These are phyloP conservation scores for Bombus vancouverensis DNA, from an alignment of 1,140 invertebrate genomes.

Conservation along the genomic window DNA sequence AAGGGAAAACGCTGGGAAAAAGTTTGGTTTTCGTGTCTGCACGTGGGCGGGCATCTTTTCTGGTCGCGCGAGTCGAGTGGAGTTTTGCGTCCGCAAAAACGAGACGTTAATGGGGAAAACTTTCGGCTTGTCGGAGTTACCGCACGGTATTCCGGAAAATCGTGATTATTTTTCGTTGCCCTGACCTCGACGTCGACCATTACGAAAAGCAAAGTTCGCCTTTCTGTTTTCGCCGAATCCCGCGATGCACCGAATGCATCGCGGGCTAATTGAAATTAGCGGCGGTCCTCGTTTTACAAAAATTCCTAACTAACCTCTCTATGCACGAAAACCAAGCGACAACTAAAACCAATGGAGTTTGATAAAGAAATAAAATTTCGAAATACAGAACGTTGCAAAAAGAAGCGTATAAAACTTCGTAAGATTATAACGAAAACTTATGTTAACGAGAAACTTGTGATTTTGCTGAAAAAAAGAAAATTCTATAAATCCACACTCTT, in stretches of 20 bases:
- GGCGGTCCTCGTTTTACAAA: background rate
- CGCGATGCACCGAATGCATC: background rate
- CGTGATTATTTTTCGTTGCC: slow-evolving; percentile 40
- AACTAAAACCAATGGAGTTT: background rate
- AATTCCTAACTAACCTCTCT: background rate
- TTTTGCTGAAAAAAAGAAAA: too few relatives aligned
- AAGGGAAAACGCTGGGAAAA: background rate
- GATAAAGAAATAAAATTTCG: too few relatives aligned
- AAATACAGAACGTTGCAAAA: background rate
- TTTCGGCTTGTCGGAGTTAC: slow-evolving; percentile 20
- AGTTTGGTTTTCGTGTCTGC: slow-evolving; percentile 16
- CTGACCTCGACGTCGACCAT: too few relatives aligned
- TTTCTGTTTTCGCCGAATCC: background rate
- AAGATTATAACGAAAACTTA: too few relatives aligned
- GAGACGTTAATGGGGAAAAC: slow-evolving; percentile 48
- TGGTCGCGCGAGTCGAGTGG: slow-evolving; percentile 13
- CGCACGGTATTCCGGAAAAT: slow-evolving; percentile 22
- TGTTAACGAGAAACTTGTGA: too few relatives aligned
- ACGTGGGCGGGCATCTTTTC: slow-evolving; percentile 14
- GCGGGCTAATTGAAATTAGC: slow-evolving; percentile 1
- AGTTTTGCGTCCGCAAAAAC: slow-evolving; percentile 23
- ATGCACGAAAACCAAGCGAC: background rate
- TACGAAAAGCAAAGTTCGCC: slow-evolving; percentile 1
- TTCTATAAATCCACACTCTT: background rate
- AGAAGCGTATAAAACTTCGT: too few relatives aligned